A percentile compares a stretch with the other conserved stretches of the same genome.
Evolutionary conservation across 2,113 vertebrate genomes (phyloP).

Genomic region (Grammomys surdaster): DNA sequence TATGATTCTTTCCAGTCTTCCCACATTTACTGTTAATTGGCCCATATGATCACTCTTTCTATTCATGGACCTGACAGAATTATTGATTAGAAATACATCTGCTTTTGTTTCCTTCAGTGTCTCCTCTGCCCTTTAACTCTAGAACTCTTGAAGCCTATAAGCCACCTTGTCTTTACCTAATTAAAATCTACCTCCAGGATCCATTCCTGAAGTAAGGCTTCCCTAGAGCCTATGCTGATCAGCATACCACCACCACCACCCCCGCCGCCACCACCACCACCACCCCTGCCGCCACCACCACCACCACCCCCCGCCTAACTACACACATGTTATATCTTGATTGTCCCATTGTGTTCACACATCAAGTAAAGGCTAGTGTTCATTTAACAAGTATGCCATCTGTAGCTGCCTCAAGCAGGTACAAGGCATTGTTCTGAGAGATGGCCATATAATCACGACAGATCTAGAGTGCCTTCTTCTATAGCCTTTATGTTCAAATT

Average conservation of each 20-base stretch:
- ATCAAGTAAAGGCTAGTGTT: not conserved
- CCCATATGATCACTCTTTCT: not conserved
- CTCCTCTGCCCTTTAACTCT: not conserved
- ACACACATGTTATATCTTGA: not conserved
- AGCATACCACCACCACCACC: too few species aligned
- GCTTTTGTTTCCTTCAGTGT: not conserved
- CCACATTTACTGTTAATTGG: not conserved
- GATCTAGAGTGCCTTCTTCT: not conserved
- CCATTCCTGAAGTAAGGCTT: not conserved
- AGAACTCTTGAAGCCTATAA: fast-evolving
- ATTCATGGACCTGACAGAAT: not conserved
- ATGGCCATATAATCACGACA: not conserved
- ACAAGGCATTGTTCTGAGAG: not conserved
- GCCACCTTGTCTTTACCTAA: not conserved
- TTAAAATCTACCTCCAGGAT: not conserved
- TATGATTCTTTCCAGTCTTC: not conserved
- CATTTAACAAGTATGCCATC: not conserved
- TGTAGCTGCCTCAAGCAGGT: not conserved
- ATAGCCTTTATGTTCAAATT: not conserved
- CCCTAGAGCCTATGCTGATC: not conserved
- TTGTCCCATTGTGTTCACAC: not conserved
- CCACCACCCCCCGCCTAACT: too few species aligned
- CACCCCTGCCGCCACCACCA: too few species aligned
- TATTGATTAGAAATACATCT: not conserved
- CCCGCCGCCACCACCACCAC: too few species aligned